phyloP scores from a whole-genome alignment of 2,888 invertebrate species.

The Escarpia spicata region DNA sequence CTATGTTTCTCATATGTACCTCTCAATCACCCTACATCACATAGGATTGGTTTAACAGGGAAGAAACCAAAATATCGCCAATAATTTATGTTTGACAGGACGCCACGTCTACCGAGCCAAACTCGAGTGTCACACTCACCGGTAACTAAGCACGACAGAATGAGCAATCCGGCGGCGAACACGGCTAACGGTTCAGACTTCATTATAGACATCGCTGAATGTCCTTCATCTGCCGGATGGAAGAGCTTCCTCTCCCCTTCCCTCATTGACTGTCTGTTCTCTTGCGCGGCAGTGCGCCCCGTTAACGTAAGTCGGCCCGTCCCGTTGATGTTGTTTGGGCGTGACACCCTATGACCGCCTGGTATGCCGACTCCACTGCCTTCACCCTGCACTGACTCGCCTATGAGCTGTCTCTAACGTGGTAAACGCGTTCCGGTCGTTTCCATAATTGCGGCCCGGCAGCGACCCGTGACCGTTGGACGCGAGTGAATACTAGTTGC shows the following conservation, averaged over 20 bases:
- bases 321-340: neutral
- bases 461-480: neutral
- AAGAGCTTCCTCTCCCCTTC: neutral
- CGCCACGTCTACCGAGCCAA: neutral
- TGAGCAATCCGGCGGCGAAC: neutral
- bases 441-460: neutral
- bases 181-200: neutral
- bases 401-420: neutral
- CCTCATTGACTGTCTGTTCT: neutral
- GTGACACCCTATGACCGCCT: neutral
- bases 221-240: neutral
- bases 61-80: neutral
- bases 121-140: neutral
- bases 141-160: slow-evolving; percentile 7
- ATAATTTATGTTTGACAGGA: neutral
- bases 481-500: neutral
- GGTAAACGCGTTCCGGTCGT: neutral
- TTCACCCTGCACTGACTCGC: neutral
- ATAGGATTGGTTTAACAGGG: neutral
- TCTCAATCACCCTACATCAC: neutral
- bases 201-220: neutral
- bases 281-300: neutral
- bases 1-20: neutral
- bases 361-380: neutral
- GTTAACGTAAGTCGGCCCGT: slow-evolving; percentile 1